Base-by-base conservation (phyloP, 2,888 invertebrate genomes). In the Caenorhabditis becei region DNA sequence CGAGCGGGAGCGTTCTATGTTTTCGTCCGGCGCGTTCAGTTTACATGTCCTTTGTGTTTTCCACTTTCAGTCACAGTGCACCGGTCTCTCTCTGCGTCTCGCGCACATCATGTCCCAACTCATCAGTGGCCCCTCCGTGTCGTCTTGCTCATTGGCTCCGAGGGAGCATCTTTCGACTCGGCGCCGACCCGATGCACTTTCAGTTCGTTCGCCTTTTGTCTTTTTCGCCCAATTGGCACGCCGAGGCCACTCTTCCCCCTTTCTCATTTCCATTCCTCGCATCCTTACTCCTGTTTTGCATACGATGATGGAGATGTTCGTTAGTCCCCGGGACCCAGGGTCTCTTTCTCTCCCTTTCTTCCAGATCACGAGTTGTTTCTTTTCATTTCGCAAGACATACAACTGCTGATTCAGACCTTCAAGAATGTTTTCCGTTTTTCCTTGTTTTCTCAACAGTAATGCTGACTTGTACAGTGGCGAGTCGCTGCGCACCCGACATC, bases 21-120 rank as follows among this genome's bases (percentile, higher is more conserved):
- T 74, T 74, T 74, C 74, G 74, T 74, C 63, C 65, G 74, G 35
- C 49, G 32, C 74, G 59, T 65, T 74, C 74, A 74, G 74, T 74
- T 74, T 74, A 41, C 74, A 51, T 65, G 74, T 20, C 56, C 74
- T 74, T 74, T 74, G 35, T 74, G 74, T 74, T 74, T 74, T 74
- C 74, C 74, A 74, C 74, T 72, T 72, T 72, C 58, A 18, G 41
- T 49, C 41, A 41, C 70, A 70, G 70, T 62, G 61, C 70, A 65
- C 56, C 26, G 41, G 37, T 11, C 47, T 16, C 47, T 58, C 72
- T 65, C 74, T 74, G 58, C 51, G 58, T 74, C 74, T 74, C 74
- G 32, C 24, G 59, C 37, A n/a, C 20, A 41, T 24, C 35, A 14
- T 51, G 23, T 20, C 24, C 35, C 47, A 28, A 37, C 51, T 54